Conservation (phyloP, 2,888 invertebrate genomes). For the Thera obeliscata region DNA sequence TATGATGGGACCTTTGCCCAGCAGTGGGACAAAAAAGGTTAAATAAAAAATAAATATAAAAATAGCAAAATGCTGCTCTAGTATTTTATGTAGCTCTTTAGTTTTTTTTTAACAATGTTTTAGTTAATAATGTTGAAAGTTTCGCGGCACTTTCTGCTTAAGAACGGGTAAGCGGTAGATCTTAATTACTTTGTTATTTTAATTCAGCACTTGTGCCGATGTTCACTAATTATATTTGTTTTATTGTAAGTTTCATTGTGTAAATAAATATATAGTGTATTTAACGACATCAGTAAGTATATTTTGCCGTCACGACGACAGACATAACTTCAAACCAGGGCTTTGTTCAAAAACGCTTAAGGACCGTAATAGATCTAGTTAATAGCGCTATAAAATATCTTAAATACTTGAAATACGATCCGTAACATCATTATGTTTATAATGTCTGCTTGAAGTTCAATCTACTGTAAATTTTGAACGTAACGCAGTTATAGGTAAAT, state of each 20-base stretch:
- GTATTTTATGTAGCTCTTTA: too few species aligned
- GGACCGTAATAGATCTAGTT: conserved; percentile 50
- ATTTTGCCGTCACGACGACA: background rate
- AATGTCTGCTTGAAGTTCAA: conserved; percentile 25
- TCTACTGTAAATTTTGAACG: conserved; percentile 24
- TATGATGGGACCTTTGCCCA: too few species aligned
- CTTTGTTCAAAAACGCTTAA: conserved; percentile 15
- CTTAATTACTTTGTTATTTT: background rate
- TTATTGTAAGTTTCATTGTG: too few species aligned
- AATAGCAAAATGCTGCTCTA: too few species aligned
- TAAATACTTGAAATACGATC: conserved; percentile 43
- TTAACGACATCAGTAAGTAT: background rate
- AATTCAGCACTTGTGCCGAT: background rate
- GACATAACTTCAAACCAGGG: background rate
- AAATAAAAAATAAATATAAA: too few species aligned
- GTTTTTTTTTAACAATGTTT: too few species aligned
- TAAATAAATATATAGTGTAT: background rate
- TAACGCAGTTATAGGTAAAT: conserved; percentile 21
- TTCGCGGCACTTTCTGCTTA: too few species aligned
- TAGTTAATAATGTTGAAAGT: too few species aligned
- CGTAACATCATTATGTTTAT: conserved; percentile 26
- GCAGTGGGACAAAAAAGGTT: too few species aligned
- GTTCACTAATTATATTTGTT: too few species aligned
- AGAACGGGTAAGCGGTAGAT: too few species aligned
- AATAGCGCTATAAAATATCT: conserved; percentile 61